A percentile compares a stretch with the other conserved stretches of the same genome.
These are phyloP conservation scores for Parasteatoda lunata DNA, from an alignment of 2,888 invertebrate genomes.

Conservation along the genomic window DNA sequence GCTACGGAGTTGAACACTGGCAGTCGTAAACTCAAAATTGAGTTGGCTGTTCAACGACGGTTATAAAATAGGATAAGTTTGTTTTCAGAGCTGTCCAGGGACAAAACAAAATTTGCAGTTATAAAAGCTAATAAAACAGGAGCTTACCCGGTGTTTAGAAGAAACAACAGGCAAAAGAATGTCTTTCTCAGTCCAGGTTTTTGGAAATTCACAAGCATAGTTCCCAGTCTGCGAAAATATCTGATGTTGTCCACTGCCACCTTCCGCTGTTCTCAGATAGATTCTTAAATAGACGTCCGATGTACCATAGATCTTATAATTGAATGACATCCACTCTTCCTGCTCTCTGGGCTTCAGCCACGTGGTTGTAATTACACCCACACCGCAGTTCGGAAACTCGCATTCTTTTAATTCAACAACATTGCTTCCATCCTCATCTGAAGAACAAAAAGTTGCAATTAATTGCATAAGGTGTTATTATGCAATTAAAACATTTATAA, in stretches of 20 bases:
- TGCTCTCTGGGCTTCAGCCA: constrained; percentile 22
- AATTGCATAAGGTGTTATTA: too few species aligned
- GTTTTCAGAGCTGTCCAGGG: too few species aligned
- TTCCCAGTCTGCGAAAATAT: constrained; percentile 28
- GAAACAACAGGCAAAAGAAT: constrained; percentile 2
- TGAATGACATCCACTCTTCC: neutral
- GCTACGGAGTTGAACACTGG: too few species aligned
- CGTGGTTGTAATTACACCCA: constrained; percentile 18
- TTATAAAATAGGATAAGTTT: too few species aligned
- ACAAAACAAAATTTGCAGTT: too few species aligned
- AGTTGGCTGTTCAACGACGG: too few species aligned
- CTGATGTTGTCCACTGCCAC: neutral
- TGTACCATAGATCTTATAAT: constrained; percentile 36
- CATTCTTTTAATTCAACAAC: constrained; percentile 29
- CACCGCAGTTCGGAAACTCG: constrained; percentile 15
- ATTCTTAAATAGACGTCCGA: constrained; percentile 22
- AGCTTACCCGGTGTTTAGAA: constrained; percentile 22
- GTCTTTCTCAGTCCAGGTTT: neutral
- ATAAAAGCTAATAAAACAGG: too few species aligned
- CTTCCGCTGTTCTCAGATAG: constrained; percentile 17
- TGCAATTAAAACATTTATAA: too few species aligned
- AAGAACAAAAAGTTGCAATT: neutral
- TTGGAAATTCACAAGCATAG: constrained; percentile 18
- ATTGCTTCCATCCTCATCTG: neutral
- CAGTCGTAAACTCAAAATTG: too few species aligned